These are phyloP conservation scores for Heliornis fulica DNA, from an alignment of 2,113 vertebrate genomes.

Conservation along the genomic window DNA sequence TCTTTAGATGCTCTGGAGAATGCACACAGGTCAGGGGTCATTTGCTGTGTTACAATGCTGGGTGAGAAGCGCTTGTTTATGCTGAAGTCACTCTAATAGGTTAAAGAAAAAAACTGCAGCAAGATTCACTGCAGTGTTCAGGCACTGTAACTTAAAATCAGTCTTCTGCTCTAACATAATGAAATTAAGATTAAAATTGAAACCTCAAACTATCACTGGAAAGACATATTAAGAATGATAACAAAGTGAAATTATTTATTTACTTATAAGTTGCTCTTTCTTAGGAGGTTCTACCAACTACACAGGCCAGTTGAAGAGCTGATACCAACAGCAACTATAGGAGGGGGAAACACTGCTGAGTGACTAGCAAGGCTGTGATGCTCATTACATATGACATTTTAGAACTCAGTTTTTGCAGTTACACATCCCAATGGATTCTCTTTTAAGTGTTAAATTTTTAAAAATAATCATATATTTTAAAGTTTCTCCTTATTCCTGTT, in stretches of 20 bases:
- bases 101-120: background rate
- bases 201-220: background rate
- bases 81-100: background rate
- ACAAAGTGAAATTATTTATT: background rate
- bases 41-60: fast-evolving
- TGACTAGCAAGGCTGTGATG: background rate
- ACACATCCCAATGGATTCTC: background rate
- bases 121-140: background rate
- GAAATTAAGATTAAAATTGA: background rate
- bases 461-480: background rate
- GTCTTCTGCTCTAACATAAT: background rate
- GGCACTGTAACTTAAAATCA: background rate
- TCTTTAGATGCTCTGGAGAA: background rate
- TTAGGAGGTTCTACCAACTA: background rate
- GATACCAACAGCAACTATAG: background rate
- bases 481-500: background rate
- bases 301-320: background rate
- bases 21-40: background rate
- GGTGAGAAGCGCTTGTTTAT: background rate
- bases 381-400: background rate
- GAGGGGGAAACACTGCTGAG: background rate
- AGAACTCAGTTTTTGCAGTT: background rate
- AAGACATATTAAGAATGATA: background rate
- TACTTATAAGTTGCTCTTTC: background rate
- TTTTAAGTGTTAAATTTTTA: background rate